Conservation (phyloP, 2,888 invertebrate genomes). For the Erebia ligea region DNA sequence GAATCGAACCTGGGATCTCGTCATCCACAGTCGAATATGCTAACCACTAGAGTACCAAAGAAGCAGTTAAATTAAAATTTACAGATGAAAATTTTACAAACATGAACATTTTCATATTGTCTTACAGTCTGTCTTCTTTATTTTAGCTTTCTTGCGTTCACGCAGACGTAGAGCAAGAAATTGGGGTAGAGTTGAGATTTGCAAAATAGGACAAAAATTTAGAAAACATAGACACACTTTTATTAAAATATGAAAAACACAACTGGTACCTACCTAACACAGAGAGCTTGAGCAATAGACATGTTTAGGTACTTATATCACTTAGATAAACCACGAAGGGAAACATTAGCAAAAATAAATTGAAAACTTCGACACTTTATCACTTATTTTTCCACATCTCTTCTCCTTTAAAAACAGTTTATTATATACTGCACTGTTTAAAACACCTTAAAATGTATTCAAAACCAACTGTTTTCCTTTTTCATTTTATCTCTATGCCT, state of each 20-base stretch:
- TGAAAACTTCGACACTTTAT: slow-evolving; percentile 51
- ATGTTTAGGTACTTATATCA: slow-evolving; percentile 45
- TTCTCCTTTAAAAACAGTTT: slow-evolving; percentile 17
- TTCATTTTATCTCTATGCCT: slow-evolving; percentile 69
- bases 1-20: too few relatives aligned
- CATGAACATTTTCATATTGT: too few relatives aligned
- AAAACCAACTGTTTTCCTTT: slow-evolving; percentile 80
- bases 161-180: too few relatives aligned
- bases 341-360: slow-evolving; percentile 54
- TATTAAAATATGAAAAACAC: slow-evolving; percentile 61
- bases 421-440: slow-evolving; percentile 10
- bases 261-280: slow-evolving; percentile 52
- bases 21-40: too few relatives aligned
- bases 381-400: slow-evolving; percentile 51
- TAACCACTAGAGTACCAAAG: too few relatives aligned
- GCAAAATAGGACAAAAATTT: not conserved
- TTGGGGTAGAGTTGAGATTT: not conserved
- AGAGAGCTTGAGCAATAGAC: slow-evolving; percentile 73
- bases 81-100: not conserved
- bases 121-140: too few relatives aligned
- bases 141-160: too few relatives aligned
- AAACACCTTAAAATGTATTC: slow-evolving; percentile 33
- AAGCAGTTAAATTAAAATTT: too few relatives aligned
- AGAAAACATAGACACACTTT: slow-evolving; percentile 54
- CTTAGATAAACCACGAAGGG: slow-evolving; percentile 48